Evolutionary conservation across 2,113 vertebrate species (phyloP).

Genomic region (Excalfactoria chinensis): DNA sequence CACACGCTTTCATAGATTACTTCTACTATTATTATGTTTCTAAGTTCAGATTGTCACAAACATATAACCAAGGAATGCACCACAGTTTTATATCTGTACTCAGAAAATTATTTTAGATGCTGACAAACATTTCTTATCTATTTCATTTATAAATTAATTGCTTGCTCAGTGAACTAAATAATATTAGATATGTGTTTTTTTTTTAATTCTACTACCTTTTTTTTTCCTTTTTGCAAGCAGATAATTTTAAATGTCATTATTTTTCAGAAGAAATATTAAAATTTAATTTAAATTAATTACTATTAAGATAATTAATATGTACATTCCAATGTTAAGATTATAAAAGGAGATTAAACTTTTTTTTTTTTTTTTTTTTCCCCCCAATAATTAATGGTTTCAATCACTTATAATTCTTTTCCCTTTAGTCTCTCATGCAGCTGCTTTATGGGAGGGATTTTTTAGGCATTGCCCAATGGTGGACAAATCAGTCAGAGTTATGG

Average conservation of each 20-base stretch:
- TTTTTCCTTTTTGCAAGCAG: neutral
- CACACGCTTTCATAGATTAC: neutral
- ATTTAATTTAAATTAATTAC: no score
- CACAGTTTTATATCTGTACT: neutral
- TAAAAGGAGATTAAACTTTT: neutral
- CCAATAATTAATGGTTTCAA: neutral
- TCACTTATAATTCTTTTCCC: neutral
- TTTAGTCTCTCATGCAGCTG: neutral
- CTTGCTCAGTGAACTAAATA: neutral
- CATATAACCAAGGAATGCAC: neutral
- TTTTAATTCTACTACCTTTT: neutral
- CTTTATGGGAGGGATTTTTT: neutral
- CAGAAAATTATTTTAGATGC: neutral
- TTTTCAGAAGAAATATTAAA: neutral
- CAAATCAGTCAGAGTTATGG: neutral
- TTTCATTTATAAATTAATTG: neutral
- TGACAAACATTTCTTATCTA: neutral
- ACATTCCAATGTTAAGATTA: no score
- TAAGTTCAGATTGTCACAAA: neutral
- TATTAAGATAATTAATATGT: no score
- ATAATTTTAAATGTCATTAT: neutral
- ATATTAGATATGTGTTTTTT: neutral
- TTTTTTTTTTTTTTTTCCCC: no score
- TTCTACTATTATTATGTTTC: neutral
- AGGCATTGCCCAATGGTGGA: neutral